These are phyloP conservation scores for Dorcus hopei DNA, from an alignment of 2,888 invertebrate species.

Conservation along the genomic window DNA sequence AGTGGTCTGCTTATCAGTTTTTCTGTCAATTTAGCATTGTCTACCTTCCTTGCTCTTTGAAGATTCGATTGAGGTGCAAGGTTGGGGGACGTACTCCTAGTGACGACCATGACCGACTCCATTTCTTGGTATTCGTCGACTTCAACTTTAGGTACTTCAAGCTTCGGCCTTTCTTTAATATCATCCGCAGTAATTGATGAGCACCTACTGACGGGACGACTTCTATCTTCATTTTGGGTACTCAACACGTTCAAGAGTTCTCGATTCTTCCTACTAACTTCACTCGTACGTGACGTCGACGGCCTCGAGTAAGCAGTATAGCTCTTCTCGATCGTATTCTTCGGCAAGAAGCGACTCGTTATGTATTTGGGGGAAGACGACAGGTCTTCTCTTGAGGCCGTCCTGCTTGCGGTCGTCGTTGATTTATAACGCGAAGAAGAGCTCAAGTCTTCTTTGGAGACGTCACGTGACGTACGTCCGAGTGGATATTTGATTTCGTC, in stretches of 20 bases:
- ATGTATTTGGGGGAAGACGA: constrained; percentile 44
- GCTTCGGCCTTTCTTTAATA: constrained; percentile 11
- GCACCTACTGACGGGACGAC: constrained; percentile 41
- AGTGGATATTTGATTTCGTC: constrained; percentile 33
- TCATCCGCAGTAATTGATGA: constrained; percentile 40
- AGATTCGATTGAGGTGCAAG: constrained; percentile 58
- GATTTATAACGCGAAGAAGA: constrained; percentile 13
- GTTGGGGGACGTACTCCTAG: constrained; percentile 76
- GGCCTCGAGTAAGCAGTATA: constrained; percentile 46
- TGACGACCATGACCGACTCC: constrained; percentile 62
- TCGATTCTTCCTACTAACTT: constrained; percentile 45
- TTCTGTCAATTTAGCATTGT: constrained; percentile 70
- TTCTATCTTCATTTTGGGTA: constrained; percentile 35
- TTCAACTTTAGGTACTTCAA: constrained; percentile 5
- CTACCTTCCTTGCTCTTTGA: constrained; percentile 65
- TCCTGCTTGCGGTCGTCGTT: constrained; percentile 29
- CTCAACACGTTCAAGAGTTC: constrained; percentile 44
- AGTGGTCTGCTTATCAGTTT: constrained; percentile 63
- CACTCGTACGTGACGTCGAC: constrained; percentile 39
- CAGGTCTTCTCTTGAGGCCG: constrained; percentile 42
- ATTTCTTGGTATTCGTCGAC: constrained; percentile 34
- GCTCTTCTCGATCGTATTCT: constrained; percentile 47
- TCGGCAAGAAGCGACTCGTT: constrained; percentile 47
- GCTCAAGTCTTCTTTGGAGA: constrained; percentile 31
- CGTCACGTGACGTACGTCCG: constrained; percentile 31